These are phyloP conservation scores for Drosophila repleta DNA, from an alignment of 1,140 invertebrate species.

Conservation along the genomic window DNA sequence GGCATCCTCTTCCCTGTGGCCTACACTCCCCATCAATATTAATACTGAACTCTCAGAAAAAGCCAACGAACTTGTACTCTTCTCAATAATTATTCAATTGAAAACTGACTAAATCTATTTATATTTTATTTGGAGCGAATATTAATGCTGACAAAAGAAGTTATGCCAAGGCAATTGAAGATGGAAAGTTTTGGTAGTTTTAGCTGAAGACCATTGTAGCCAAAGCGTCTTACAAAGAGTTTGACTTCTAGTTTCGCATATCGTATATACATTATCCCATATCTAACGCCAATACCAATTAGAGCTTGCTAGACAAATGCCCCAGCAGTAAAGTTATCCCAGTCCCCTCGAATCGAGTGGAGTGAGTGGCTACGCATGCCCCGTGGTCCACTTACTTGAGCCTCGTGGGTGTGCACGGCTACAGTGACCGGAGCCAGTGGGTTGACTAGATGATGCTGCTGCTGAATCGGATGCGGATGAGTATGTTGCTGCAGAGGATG, in stretches of 20 bases:
- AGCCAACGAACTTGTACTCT: slow-evolving; percentile 24
- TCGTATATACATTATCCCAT: too few species aligned
- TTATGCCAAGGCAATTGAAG: too few species aligned
- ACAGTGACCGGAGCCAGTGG: slow-evolving; percentile 83
- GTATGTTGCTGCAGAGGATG: slow-evolving; percentile 41
- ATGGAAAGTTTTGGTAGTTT: too few species aligned
- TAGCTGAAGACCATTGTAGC: too few species aligned
- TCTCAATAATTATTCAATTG: too few species aligned
- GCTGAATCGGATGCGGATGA: slow-evolving; percentile 46
- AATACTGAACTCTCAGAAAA: background rate
- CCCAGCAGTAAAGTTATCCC: background rate
- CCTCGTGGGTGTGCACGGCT: slow-evolving; percentile 83
- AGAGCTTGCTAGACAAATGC: background rate
- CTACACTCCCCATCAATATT: slow-evolving; percentile 16
- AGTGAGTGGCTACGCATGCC: background rate
- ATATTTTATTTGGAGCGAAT: too few species aligned
- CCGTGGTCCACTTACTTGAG: slow-evolving; percentile 78
- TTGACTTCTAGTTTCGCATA: too few species aligned
- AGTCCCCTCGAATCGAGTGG: background rate
- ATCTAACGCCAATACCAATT: background rate
- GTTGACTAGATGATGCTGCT: slow-evolving; percentile 73
- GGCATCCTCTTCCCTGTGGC: background rate
- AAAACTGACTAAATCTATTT: too few species aligned
- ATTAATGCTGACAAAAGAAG: too few species aligned
- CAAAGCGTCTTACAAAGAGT: too few species aligned